phyloP scores from a whole-genome alignment of 2,797 vertebrate genomes.

The Delichon dasypus region DNA sequence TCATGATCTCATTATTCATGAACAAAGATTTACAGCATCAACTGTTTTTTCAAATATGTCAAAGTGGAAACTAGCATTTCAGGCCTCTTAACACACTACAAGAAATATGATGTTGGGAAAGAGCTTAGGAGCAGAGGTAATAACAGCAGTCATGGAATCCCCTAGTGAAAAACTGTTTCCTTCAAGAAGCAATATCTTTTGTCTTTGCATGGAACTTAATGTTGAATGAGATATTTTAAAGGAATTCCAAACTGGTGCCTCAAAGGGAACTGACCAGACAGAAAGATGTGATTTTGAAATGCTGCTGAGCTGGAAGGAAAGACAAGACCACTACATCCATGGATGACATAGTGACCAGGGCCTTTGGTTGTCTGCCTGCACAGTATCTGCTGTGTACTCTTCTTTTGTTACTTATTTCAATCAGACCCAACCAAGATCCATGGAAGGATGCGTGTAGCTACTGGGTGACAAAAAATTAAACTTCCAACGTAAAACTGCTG shows the following conservation, averaged over 20 bases:
- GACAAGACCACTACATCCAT: conserved; percentile 32
- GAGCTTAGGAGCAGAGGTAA: conserved; percentile 13
- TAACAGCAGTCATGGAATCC: background rate
- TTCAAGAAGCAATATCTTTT: conserved; percentile 15
- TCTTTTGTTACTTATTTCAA: background rate
- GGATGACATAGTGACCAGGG: background rate
- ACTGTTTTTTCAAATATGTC: background rate
- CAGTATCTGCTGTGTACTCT: background rate
- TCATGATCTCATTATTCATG: conserved; percentile 13
- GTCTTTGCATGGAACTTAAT: background rate
- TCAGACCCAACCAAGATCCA: background rate
- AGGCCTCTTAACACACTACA: background rate
- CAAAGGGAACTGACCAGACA: conserved; percentile 27
- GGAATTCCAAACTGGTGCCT: conserved; percentile 35
- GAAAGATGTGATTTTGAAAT: conserved; percentile 38
- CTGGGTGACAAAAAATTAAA: background rate
- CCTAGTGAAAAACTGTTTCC: conserved; percentile 20
- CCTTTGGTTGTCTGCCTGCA: background rate
- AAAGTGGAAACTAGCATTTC: conserved; percentile 36
- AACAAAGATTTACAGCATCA: conserved; percentile 5
- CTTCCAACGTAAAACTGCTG: background rate
- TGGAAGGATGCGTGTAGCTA: background rate
- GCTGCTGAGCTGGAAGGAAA: conserved; percentile 28
- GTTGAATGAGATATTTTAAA: conserved; percentile 13
- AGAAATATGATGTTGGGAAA: background rate